phyloP scores from a whole-genome alignment of 1,140 invertebrate species.

The Platorchestia sp. region DNA sequence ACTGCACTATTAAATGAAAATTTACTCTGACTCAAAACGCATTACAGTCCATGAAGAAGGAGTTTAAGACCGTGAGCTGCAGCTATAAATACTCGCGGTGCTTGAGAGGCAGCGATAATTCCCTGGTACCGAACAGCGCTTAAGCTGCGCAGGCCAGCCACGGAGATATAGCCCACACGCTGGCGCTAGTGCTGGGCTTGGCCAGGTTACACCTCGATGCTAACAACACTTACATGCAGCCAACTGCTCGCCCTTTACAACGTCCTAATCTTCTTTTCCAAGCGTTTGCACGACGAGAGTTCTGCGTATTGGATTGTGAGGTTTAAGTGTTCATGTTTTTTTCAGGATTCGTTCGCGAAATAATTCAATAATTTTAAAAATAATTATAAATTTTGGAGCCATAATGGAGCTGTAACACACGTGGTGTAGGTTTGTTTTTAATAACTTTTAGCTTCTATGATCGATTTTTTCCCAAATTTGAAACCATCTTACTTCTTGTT shows the following conservation, averaged over 20 bases:
- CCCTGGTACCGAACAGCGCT: neutral
- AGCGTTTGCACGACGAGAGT: too few species aligned
- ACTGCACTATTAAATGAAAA: neutral
- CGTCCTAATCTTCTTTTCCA: neutral
- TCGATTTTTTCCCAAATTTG: too few species aligned
- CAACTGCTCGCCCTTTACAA: neutral
- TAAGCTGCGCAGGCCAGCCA: neutral
- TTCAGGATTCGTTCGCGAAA: too few species aligned
- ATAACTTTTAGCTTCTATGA: too few species aligned
- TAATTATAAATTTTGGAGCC: too few species aligned
- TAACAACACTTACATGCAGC: neutral
- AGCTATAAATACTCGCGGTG: neutral
- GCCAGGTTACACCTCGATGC: neutral
- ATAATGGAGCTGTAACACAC: too few species aligned
- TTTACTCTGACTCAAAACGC: neutral
- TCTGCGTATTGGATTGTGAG: too few species aligned
- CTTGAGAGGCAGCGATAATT: conserved; percentile 6
- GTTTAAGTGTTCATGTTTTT: too few species aligned
- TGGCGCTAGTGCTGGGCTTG: neutral
- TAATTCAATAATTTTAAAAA: too few species aligned
- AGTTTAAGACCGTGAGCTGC: neutral
- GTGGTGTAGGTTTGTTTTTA: too few species aligned
- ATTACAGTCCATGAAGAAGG: neutral
- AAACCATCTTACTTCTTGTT: too few species aligned
- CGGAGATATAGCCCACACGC: neutral